A percentile compares a stretch with the other conserved stretches of the same genome.
phyloP scores from a whole-genome alignment of 2,888 invertebrate genomes.

The Leptarthrus brevirostris region DNA sequence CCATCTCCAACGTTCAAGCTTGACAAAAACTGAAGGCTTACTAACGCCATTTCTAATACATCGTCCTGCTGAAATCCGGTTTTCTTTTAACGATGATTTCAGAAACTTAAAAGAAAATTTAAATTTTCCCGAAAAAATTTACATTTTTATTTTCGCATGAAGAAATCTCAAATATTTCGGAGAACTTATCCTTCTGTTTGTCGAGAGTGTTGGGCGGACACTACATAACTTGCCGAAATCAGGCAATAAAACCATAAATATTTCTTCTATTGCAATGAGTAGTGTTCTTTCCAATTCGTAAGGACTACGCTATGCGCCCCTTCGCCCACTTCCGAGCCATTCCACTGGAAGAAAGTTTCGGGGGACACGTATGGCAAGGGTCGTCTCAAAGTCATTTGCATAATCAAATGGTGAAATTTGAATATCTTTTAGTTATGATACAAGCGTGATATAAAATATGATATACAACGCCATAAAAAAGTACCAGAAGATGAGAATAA shows the following conservation, averaged over 20 bases:
- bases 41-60: too few species aligned
- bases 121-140: constrained; percentile 27
- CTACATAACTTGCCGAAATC: constrained; percentile 48
- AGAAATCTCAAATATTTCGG: not conserved
- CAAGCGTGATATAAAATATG: constrained; percentile 52
- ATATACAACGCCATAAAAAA: constrained; percentile 53
- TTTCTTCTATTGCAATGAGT: constrained; percentile 52
- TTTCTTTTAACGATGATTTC: not conserved
- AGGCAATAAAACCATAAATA: constrained; percentile 53
- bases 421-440: constrained; percentile 58
- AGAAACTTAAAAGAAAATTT: too few species aligned
- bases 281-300: not conserved
- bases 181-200: constrained; percentile 25
- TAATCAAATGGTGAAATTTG: constrained; percentile 68
- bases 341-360: constrained; percentile 9
- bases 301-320: not conserved
- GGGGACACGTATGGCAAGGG: constrained; percentile 65
- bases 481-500: constrained; percentile 28
- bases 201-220: not conserved
- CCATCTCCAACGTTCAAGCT: too few species aligned
- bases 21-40: too few species aligned
- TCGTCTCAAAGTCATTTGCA: constrained; percentile 66
- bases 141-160: constrained; percentile 42
- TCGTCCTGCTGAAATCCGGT: too few species aligned
- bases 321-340: not conserved